phyloP scores from a whole-genome alignment of 2,113 vertebrate species.

The Eulemur macaco region DNA sequence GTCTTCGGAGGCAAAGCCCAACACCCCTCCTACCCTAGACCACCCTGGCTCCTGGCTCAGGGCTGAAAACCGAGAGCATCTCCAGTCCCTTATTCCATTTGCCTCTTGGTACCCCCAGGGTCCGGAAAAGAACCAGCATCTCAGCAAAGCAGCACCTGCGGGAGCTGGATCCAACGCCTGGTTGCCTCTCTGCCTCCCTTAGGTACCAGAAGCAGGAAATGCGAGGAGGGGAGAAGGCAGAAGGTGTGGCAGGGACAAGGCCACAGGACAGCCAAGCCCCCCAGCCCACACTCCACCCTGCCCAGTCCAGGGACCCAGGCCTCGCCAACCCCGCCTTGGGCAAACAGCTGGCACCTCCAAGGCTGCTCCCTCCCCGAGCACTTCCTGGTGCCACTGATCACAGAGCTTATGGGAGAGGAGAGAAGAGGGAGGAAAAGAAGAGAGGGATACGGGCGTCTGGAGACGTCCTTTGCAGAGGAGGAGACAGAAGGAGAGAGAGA shows the following conservation, averaged over 20 bases:
- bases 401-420: background rate
- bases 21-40: too few species aligned
- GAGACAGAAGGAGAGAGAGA: background rate
- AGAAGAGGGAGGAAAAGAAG: background rate
- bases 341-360: constrained; percentile 54
- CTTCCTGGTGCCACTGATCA: constrained; percentile 61
- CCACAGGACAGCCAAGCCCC: background rate
- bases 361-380: background rate
- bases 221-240: background rate
- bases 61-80: background rate
- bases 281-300: background rate
- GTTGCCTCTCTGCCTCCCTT: background rate
- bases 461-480: background rate
- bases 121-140: background rate
- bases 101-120: background rate
- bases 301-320: background rate
- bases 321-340: constrained; percentile 42
- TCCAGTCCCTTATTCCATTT: background rate
- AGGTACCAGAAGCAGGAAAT: background rate
- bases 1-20: background rate
- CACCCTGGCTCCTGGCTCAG: background rate
- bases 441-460: accelerated
- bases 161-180: background rate
- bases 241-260: background rate
- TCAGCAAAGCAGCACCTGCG: background rate